These are phyloP conservation scores for Phrynocephalus versicolor DNA, from an alignment of 2,113 vertebrate species.

Conservation along the genomic window DNA sequence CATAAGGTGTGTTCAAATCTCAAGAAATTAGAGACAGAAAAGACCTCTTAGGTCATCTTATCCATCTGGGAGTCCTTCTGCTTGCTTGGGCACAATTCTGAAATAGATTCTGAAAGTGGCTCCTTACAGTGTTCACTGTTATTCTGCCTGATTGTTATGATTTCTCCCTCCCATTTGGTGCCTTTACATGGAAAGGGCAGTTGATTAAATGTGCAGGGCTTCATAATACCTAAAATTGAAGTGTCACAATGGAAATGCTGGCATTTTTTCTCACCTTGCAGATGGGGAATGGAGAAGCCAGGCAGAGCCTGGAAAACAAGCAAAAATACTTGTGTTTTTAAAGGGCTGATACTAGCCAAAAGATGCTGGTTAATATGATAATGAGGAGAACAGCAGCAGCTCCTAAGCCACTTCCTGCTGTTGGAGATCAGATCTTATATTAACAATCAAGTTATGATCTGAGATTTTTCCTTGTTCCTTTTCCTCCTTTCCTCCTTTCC, in stretches of 20 bases:
- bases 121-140: not conserved
- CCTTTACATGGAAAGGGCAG: not conserved
- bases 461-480: no score
- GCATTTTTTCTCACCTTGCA: not conserved
- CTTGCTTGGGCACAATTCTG: slow-evolving; percentile 14
- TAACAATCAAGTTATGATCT: no score
- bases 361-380: no score
- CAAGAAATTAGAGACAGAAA: slow-evolving; percentile 11
- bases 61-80: slow-evolving; percentile 35
- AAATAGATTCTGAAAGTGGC: not conserved
- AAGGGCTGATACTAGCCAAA: no score
- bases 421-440: no score
- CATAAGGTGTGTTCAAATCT: slow-evolving; percentile 16
- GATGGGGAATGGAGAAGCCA: not conserved
- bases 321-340: no score
- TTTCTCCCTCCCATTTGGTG: slow-evolving; percentile 16
- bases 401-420: no score
- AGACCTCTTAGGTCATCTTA: not conserved
- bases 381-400: no score
- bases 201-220: not conserved
- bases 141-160: not conserved
- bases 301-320: not conserved
- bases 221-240: not conserved
- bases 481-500: no score
- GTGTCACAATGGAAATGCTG: not conserved